These are phyloP conservation scores for Shargacucullia verbasci DNA, from an alignment of 2,888 invertebrate species.

Conservation along the genomic window DNA sequence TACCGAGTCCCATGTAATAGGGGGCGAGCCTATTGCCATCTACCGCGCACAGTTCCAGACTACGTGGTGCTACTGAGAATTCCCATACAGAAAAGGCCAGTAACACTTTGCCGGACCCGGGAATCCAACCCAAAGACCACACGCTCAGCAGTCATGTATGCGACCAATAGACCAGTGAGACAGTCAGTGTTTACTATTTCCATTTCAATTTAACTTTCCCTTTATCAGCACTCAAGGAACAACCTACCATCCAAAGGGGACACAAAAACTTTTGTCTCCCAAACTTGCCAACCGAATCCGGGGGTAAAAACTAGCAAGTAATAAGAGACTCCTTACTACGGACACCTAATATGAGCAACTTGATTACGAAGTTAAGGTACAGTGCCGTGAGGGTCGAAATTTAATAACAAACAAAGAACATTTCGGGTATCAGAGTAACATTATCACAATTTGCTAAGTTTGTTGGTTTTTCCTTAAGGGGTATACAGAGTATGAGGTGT, in stretches of 20 bases:
- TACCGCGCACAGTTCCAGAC: too few species aligned
- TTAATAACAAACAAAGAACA: conserved; percentile 41
- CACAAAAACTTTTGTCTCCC: conserved; percentile 21
- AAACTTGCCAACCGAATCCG: conserved; percentile 26
- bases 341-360: conserved; percentile 42
- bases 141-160: too few species aligned
- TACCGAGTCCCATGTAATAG: too few species aligned
- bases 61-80: too few species aligned
- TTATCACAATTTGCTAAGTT: conserved; percentile 20
- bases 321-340: conserved; percentile 44
- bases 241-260: background rate
- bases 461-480: conserved; percentile 2
- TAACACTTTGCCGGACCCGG: too few species aligned
- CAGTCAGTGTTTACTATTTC: too few species aligned
- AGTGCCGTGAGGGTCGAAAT: conserved; percentile 22
- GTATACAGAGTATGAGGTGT: background rate
- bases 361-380: conserved; percentile 50
- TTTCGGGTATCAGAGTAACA: conserved; percentile 27
- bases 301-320: conserved; percentile 29
- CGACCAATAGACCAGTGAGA: too few species aligned
- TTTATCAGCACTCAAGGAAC: background rate
- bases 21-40: too few species aligned
- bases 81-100: too few species aligned
- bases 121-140: too few species aligned
- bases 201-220: background rate